phyloP scores from a whole-genome alignment of 1,140 invertebrate genomes.

The Platyura marginata region DNA sequence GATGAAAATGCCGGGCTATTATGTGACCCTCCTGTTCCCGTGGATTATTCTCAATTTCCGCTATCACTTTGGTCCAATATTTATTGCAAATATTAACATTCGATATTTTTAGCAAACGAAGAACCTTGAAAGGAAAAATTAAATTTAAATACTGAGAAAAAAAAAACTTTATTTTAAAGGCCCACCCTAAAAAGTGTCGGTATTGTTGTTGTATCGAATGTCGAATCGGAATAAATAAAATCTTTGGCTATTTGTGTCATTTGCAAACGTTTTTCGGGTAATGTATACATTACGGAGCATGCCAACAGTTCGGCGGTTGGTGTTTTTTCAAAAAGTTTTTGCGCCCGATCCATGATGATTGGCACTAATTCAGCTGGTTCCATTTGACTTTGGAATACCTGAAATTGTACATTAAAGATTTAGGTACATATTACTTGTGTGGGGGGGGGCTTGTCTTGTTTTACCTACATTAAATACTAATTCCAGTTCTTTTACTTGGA shows the following conservation, averaged over 20 bases:
- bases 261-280: constrained; percentile 16
- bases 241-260: constrained; percentile 15
- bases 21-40: constrained; percentile 12
- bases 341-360: constrained; percentile 8
- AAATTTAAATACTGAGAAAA: background rate
- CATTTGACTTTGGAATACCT: constrained; percentile 14
- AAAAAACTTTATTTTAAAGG: background rate
- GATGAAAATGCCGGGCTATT: constrained; percentile 23
- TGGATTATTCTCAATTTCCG: constrained; percentile 10
- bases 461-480: constrained; percentile 8
- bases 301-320: constrained; percentile 10
- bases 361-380: constrained; percentile 13
- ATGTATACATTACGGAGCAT: constrained; percentile 15
- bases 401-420: background rate
- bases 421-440: background rate
- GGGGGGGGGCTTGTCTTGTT: constrained; percentile 6
- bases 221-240: constrained; percentile 12
- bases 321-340: constrained; percentile 9
- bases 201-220: constrained; percentile 7
- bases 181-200: constrained; percentile 7
- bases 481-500: background rate
- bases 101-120: constrained; percentile 25
- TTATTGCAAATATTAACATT: constrained; percentile 21
- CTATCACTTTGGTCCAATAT: constrained; percentile 23
- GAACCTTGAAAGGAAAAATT: constrained; percentile 16